Evolutionary conservation across 2,113 vertebrate genomes (phyloP).

Genomic region (Larimichthys crocea): DNA sequence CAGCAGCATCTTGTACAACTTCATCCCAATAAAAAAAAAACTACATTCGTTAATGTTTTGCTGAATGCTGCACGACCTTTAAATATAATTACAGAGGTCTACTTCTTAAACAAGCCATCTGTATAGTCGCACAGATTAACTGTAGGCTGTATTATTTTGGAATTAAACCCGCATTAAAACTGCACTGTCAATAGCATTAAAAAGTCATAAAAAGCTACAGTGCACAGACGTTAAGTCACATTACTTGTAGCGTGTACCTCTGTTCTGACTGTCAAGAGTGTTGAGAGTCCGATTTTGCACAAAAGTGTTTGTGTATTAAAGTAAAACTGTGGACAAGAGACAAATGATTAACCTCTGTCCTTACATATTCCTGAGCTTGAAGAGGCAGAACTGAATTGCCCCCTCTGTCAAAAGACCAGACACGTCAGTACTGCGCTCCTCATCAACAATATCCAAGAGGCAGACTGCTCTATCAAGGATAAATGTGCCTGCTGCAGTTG

Average conservation of each 20-base stretch:
- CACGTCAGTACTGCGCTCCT: constrained; percentile 36
- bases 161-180: background rate
- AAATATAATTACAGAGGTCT: background rate
- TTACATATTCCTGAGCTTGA: constrained; percentile 28
- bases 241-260: background rate
- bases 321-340: background rate
- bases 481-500: constrained; percentile 65
- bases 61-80: background rate
- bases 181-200: constrained; percentile 2
- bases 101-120: background rate
- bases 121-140: background rate
- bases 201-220: background rate
- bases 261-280: background rate
- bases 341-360: constrained; percentile 11
- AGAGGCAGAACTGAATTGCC: constrained; percentile 19
- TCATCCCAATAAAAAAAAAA: background rate
- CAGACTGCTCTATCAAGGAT: constrained; percentile 63
- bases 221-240: background rate
- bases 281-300: background rate
- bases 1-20: background rate
- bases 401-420: constrained; percentile 36
- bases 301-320: constrained; percentile 1
- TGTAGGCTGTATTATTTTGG: background rate
- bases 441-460: constrained; percentile 60
- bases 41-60: background rate